A percentile compares a stretch with the other conserved stretches of the same genome.
These are phyloP conservation scores for Peromyscus eremicus DNA, from an alignment of 2,797 vertebrate genomes.

Conservation along the genomic window DNA sequence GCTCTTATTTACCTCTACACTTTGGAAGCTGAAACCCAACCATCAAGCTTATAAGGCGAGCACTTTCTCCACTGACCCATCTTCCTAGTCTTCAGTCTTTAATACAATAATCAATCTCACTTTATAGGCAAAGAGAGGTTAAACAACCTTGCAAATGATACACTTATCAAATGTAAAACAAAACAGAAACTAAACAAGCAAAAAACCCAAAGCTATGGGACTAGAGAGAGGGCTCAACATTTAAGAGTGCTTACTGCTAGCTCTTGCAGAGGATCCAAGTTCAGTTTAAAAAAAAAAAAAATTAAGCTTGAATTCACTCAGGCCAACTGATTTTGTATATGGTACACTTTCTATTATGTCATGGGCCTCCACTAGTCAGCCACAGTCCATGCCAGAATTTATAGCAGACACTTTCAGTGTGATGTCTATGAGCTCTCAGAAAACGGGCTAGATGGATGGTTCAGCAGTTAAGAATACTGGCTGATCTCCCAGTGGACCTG, in stretches of 20 bases:
- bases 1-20: neutral
- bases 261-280: neutral
- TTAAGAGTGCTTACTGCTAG: neutral
- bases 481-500: neutral
- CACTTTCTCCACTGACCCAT: neutral
- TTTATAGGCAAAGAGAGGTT: slow-evolving; percentile 24
- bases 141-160: neutral
- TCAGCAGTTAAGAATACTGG: neutral
- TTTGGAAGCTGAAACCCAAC: neutral
- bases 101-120: slow-evolving; percentile 1
- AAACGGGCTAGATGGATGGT: neutral
- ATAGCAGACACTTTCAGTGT: slow-evolving; percentile 19
- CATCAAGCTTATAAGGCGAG: neutral
- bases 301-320: slow-evolving; percentile 18
- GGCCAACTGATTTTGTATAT: neutral
- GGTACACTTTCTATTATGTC: slow-evolving; percentile 10
- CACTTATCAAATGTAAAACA: slow-evolving; percentile 21
- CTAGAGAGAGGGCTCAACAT: neutral
- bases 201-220: neutral
- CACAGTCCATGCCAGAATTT: neutral
- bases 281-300: neutral
- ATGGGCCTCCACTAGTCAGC: neutral
- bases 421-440: neutral
- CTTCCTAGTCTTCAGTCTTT: slow-evolving; percentile 27
- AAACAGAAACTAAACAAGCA: neutral